Percentiles rank a stretch among this genome's conserved stretches.
Conservation (phyloP, 1,140 invertebrate species). For the Vanessa tameamea region DNA sequence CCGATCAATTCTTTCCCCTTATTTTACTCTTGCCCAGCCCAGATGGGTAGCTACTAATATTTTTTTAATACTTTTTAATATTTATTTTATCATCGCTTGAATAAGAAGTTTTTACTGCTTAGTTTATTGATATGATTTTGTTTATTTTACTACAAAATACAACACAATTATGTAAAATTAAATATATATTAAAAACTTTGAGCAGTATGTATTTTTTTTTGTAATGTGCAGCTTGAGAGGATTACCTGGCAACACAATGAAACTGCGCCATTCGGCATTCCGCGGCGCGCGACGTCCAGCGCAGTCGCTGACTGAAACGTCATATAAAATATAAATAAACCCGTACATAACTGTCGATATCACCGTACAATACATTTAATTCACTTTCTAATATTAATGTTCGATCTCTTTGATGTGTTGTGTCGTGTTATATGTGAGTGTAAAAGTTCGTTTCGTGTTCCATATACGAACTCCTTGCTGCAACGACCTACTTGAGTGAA, state of each 20-base stretch:
- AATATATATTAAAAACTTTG: neutral
- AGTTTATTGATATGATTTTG: neutral
- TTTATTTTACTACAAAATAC: neutral
- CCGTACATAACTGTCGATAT: neutral
- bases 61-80: too few relatives aligned
- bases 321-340: constrained; percentile 8
- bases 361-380: neutral
- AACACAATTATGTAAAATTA: neutral
- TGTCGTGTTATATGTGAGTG: constrained; percentile 2
- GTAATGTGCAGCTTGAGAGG: neutral
- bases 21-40: too few relatives aligned
- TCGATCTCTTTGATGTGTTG: neutral
- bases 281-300: constrained; percentile 12
- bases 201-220: neutral
- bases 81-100: neutral
- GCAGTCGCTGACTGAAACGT: constrained; percentile 3
- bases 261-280: constrained; percentile 30
- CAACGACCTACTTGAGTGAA: constrained; percentile 7
- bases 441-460: constrained; percentile 1
- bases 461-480: constrained; percentile 6
- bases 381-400: neutral
- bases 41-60: too few relatives aligned
- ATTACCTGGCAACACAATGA: constrained; percentile 6
- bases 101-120: neutral
- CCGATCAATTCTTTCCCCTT: too few relatives aligned